Base-by-base conservation (phyloP, 2,113 vertebrate genomes). In the Vimba vimba region DNA sequence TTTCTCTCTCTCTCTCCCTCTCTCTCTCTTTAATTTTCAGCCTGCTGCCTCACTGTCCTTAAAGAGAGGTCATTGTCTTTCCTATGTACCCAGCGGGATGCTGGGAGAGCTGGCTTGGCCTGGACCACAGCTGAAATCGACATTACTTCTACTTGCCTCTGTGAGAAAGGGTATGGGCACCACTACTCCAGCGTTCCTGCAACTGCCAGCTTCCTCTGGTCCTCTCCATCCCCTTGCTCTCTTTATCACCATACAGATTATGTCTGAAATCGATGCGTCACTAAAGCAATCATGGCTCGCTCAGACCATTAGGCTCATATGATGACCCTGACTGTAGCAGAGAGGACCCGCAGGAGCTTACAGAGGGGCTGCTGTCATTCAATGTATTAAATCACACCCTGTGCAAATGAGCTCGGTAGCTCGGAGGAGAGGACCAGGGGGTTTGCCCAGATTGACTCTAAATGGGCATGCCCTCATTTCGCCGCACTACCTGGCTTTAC, bases 61-160 rank as follows among this genome's bases (percentile, higher is more conserved):
- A 89, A 69, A 82, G 71, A 82, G 85, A 87, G 86, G 85, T 85
- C 88, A 89, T 80, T 85, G 27, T 69, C 82, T 87, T 86, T 75
- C 62, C 82, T 66, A 33, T 66, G 23, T n/a, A 50, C 68, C 87
- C 74, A 60, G 15, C 80, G 62, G 79, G 79, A 83, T 68, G 79
- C 60, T 68, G 25, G 79, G 64, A 88, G 52, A 74, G 77, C 79
- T 86, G 74, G 52, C 39, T 79, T 71, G 52, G 33, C 47, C 25
- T 50, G 68, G 43, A 64, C 78, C 27, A 45, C n/a, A 59, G 77
- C 82, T 85, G 43, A 73, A 89, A 85, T 64, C 82, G 21, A 69
- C 62, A 86, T 86, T 66, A 83, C 85, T 86, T 79, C 82, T 76
- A 68, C 68, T 77, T 77, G 74, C 84, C 59, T 84, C 77, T 39